phyloP scores from a whole-genome alignment of 2,113 vertebrate genomes.

The Pelodiscus sinensis region DNA sequence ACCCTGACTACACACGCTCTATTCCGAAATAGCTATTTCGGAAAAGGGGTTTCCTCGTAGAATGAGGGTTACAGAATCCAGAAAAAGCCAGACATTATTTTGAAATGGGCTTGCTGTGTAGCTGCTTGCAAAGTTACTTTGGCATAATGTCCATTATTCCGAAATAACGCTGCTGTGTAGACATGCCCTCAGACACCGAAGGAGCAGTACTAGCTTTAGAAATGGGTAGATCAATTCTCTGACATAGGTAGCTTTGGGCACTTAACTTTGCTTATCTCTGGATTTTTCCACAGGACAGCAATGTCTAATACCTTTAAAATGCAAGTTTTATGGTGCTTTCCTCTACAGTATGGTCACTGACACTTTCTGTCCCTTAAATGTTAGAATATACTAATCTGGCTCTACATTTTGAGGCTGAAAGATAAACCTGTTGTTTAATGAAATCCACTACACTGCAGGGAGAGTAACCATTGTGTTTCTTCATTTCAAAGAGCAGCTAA shows the following conservation, averaged over 20 bases:
- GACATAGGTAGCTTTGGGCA: neutral
- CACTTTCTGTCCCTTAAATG: conserved; percentile 55
- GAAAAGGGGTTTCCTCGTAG: too few species aligned
- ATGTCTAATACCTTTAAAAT: conserved; percentile 21
- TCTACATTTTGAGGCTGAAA: conserved; percentile 58
- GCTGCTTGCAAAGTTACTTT: too few species aligned
- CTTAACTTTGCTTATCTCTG: neutral
- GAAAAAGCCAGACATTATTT: too few species aligned
- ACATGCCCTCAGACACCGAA: neutral
- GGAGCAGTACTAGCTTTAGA: neutral
- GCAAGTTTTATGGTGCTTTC: neutral
- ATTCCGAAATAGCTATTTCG: too few species aligned
- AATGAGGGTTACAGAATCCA: too few species aligned
- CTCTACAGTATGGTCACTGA: conserved; percentile 34
- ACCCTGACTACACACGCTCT: too few species aligned
- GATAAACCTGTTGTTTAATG: conserved; percentile 70
- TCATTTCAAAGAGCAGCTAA: conserved; percentile 58
- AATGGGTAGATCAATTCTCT: neutral
- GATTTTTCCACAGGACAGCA: conserved; percentile 12
- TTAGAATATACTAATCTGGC: conserved; percentile 47
- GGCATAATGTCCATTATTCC: too few species aligned
- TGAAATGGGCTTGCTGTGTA: too few species aligned
- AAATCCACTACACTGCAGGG: conserved; percentile 65
- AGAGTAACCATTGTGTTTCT: conserved; percentile 64
- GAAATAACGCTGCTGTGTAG: too few species aligned